Base-by-base conservation (phyloP, 2,888 invertebrate genomes). In the Calameuta pallipes region DNA sequence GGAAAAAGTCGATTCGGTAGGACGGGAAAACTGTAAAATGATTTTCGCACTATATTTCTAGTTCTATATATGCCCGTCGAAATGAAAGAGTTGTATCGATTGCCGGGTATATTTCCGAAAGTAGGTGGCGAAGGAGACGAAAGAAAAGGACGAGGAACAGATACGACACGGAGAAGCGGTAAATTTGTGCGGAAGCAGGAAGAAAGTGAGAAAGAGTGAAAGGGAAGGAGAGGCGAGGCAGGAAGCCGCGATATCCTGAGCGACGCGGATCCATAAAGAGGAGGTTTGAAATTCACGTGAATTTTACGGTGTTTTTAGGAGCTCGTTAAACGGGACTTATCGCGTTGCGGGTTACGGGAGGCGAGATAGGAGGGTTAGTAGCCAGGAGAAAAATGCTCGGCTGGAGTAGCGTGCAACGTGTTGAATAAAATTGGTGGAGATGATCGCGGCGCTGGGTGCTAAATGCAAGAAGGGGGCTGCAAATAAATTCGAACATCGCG, bases 271-370 rank as follows among this genome's bases (percentile, higher is more conserved):
- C 33, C 71, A 71, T 71, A 71, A 71, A 71, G 77, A 68, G 70
- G 68, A 77, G 9, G 75, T 80, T 78, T 80, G 77, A 81, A 81
- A 81, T 83, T 71, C 78, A 70, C 75, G 79, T 75, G 80, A 80
- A 83, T 82, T 85, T 84, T 82, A 84, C 81, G 81, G 74, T 79
- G 33, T 71, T 82, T 82, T 84, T 82, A 83, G 79, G 77, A 75
- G 76, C 83, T 82, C 83, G 81, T 84, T 84, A 84, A 84, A 83
- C 76, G 75, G 74, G 34, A n/a, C 74, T 74, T 74, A 74, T 74
- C 74, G n/a, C 74, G 74, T 34, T 13, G 34, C 34, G 11, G 75
- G 33, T 71, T 73, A 75, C 73, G 71, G 33, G 23, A 31, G 71
- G 33, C 0, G 12, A 13, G 12, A 71, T 13, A 11, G 23, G 76